Evolutionary conservation across 2,113 vertebrate species (phyloP).

Genomic region (Tangachromis dhanisi): DNA sequence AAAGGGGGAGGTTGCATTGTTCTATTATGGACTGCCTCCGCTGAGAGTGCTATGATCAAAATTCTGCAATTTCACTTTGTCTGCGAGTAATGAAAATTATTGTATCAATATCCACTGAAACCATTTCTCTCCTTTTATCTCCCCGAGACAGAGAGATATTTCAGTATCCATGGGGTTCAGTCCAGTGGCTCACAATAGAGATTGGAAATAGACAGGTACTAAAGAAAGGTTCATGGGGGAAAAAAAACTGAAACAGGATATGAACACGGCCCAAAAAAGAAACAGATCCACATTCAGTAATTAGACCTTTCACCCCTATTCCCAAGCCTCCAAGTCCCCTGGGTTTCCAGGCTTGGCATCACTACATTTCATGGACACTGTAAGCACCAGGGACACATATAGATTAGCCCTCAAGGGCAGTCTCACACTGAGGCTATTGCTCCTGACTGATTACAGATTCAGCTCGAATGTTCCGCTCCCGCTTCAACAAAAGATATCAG

Average conservation of each 20-base stretch:
- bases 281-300: neutral
- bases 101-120: neutral
- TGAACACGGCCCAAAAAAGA: constrained; percentile 8
- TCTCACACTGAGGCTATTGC: constrained; percentile 8
- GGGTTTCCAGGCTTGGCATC: neutral
- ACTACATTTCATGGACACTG: constrained; percentile 11
- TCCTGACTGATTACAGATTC: constrained; percentile 40
- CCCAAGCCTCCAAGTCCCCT: neutral
- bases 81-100: neutral
- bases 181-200: neutral
- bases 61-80: neutral
- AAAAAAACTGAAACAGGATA: constrained; percentile 13
- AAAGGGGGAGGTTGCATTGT: neutral
- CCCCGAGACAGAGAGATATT: neutral
- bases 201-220: neutral
- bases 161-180: neutral
- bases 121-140: neutral
- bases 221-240: neutral
- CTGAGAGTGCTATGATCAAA: neutral
- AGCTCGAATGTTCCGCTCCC: neutral
- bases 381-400: constrained; percentile 30
- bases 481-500: neutral
- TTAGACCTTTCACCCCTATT: neutral
- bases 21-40: neutral
- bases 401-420: constrained; percentile 47